Base-by-base conservation (phyloP, 2,888 invertebrate genomes). In the Chymomyza fuscimana region DNA sequence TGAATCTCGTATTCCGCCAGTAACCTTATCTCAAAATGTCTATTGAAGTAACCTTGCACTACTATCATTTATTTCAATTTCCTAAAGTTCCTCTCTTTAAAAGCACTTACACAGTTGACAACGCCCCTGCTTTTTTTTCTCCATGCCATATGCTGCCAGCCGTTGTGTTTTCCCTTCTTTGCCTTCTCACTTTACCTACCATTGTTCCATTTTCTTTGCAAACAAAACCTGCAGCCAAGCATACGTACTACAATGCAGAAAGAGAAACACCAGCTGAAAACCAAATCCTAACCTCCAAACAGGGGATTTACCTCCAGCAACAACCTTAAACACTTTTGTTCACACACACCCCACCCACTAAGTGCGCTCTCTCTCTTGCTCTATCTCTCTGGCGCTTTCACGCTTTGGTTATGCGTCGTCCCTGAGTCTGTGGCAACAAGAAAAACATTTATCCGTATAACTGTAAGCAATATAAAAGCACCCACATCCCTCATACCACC, bases 361-460 rank as follows among this genome's bases (percentile, higher is more conserved):
- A 25, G 25, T 52, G 52, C 15, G n/a, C 54, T 5, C 40, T 46
- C 12, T 46, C 54, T 9, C 10, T 16, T 1, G 16, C 54, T 15
- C 5, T 54, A 22, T 54, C 54, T 19, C 19, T 65, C 67, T 52
- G 12, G 22, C 46, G 32, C 32, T 32, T 32, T 32, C 9, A 56
- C 19, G 54, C 54, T 74, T 67, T 68, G 70, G 40, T 16, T 54
- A 22, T 54, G 54, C 16, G 54, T 12, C 12, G 40, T 46, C 40
- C 25, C 32, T 70, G 69, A 58, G 63, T 63, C 51, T 75, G 72
- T 73, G 73, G 71, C 78, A 65, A 63, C 63, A 77, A 76, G 82
- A 65, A 74, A 87, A 80, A 85, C 86, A 80, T 82, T 83, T 83
- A 87, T 82, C 83, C 81, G 72, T 72, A 73, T 67, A 78, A 78